Evolutionary conservation across 2,797 vertebrate genomes (phyloP).

Genomic region (Eulemur mongoz): DNA sequence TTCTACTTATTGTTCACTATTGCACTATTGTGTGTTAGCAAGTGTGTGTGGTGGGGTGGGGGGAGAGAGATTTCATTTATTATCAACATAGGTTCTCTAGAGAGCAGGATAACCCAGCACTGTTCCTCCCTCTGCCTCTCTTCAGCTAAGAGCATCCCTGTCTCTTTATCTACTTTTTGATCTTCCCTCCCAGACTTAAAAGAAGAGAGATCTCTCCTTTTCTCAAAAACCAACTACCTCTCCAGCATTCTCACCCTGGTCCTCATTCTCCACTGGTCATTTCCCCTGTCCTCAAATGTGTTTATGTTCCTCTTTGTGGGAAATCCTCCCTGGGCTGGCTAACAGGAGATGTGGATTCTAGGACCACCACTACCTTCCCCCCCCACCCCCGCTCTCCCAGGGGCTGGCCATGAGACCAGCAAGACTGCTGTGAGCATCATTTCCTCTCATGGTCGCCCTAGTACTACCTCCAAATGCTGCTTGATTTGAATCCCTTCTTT

Average conservation of each 20-base stretch:
- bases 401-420: accelerated
- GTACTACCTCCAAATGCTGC: background rate
- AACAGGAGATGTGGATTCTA: background rate
- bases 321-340: background rate
- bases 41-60: background rate
- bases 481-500: background rate
- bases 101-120: background rate
- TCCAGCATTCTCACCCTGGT: background rate
- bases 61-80: background rate
- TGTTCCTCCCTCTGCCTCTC: background rate
- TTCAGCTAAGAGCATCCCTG: too few relatives aligned
- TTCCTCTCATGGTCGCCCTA: background rate
- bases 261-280: background rate
- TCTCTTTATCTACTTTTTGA: background rate
- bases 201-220: background rate
- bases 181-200: background rate
- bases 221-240: background rate
- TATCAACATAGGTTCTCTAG: background rate
- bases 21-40: background rate
- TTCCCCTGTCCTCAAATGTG: background rate
- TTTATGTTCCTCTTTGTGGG: background rate
- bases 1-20: background rate
- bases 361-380: too few relatives aligned
- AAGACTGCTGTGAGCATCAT: accelerated
- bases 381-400: accelerated